Percentiles rank a stretch among this genome's conserved stretches.
These are phyloP conservation scores for Stenotaenia linearis DNA, from an alignment of 2,888 invertebrate species.

Conservation along the genomic window DNA sequence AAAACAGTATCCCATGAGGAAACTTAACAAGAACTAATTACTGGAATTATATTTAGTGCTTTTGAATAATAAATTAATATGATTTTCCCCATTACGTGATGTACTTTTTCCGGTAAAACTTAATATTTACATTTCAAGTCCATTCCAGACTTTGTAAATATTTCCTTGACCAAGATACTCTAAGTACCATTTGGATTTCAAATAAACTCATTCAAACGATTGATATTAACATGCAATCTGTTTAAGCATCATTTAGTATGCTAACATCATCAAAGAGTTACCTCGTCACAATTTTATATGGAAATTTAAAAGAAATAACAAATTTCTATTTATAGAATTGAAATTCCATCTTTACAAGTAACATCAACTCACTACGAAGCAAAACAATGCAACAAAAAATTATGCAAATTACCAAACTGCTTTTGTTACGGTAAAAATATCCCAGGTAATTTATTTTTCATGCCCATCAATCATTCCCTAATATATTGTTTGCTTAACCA, in stretches of 20 bases:
- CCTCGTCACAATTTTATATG: too few relatives aligned
- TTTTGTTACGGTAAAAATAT: neutral
- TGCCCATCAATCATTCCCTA: neutral
- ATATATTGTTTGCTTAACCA: slow-evolving; percentile 37
- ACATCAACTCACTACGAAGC: neutral
- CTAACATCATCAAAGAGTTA: too few relatives aligned
- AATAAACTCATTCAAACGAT: too few relatives aligned
- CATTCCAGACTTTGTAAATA: neutral
- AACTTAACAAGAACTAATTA: too few relatives aligned
- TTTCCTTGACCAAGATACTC: neutral
- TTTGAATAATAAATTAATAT: neutral
- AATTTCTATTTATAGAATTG: neutral
- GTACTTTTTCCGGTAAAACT: neutral
- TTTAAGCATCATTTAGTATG: too few relatives aligned
- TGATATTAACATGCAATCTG: too few relatives aligned
- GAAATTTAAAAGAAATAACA: neutral
- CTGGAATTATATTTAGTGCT: too few relatives aligned
- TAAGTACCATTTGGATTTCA: too few relatives aligned
- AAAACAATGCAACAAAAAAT: neutral
- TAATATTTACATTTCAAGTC: neutral
- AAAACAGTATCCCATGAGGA: too few relatives aligned
- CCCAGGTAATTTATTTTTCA: slow-evolving; percentile 28
- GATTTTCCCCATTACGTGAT: too few relatives aligned
- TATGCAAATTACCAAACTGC: slow-evolving; percentile 17
- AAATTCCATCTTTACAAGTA: neutral